These are phyloP conservation scores for Oscheius sp. DNA, from an alignment of 2,888 invertebrate genomes.

Conservation along the genomic window DNA sequence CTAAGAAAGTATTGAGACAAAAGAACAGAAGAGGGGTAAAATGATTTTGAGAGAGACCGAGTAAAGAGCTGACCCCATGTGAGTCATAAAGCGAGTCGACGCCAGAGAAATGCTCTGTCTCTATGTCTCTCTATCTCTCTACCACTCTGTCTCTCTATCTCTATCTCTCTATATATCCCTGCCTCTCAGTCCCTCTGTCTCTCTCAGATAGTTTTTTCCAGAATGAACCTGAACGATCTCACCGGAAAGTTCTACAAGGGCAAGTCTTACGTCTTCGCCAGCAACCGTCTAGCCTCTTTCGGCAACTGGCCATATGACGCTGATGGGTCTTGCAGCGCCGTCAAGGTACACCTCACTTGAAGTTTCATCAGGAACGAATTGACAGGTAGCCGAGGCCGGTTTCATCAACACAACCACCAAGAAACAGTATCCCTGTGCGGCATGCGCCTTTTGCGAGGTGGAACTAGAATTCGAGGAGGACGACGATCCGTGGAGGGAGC, in stretches of 20 bases:
- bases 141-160: too few relatives aligned
- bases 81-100: too few relatives aligned
- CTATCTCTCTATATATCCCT: too few relatives aligned
- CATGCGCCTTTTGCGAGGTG: constrained; percentile 48
- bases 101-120: too few relatives aligned
- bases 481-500: constrained; percentile 53
- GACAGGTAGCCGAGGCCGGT: constrained; percentile 48
- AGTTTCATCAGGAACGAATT: background rate
- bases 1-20: background rate
- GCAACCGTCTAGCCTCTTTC: background rate
- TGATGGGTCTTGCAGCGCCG: constrained; percentile 1
- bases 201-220: background rate
- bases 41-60: too few relatives aligned
- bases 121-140: too few relatives aligned
- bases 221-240: background rate
- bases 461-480: constrained; percentile 47
- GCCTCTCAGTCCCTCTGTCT: too few relatives aligned
- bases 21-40: background rate
- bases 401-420: constrained; percentile 38
- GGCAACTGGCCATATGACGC: constrained; percentile 2
- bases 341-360: background rate
- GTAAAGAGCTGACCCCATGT: too few relatives aligned
- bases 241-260: background rate
- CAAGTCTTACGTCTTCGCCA: background rate
- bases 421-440: constrained; percentile 11